These are phyloP conservation scores for Coelopa pilipes DNA, from an alignment of 2,888 invertebrate genomes.

Conservation along the genomic window DNA sequence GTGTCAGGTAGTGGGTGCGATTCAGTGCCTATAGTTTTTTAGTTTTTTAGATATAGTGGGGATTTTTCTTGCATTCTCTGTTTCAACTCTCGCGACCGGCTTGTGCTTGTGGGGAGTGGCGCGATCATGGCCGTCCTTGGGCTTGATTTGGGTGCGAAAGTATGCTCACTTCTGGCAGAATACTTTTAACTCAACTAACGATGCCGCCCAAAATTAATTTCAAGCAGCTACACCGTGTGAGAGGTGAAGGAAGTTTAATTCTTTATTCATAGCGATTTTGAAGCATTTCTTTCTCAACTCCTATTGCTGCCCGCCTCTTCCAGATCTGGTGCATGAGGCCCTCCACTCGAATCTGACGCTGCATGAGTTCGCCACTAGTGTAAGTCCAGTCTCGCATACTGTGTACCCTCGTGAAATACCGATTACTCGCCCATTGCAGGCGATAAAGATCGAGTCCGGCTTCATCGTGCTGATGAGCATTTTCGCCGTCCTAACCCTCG, in stretches of 20 bases:
- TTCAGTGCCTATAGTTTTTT: too few species aligned
- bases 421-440: slow-evolving; percentile 68
- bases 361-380: slow-evolving; percentile 62
- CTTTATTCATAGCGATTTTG: too few species aligned
- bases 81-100: background rate
- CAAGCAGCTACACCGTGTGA: too few species aligned
- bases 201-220: too few species aligned
- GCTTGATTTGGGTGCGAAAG: background rate
- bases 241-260: too few species aligned
- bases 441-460: slow-evolving; percentile 77
- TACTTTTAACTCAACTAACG: background rate
- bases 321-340: slow-evolving; percentile 64
- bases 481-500: slow-evolving; percentile 73
- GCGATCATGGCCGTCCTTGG: background rate
- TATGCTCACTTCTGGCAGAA: background rate
- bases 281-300: slow-evolving; percentile 23
- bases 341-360: slow-evolving; percentile 63
- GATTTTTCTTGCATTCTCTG: background rate
- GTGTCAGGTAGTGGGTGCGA: too few species aligned
- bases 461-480: slow-evolving; percentile 74
- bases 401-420: background rate
- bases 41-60: slow-evolving; percentile 12
- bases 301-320: too few species aligned
- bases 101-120: background rate
- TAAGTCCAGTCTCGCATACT: slow-evolving; percentile 50